Base-by-base conservation (phyloP, 2,113 vertebrate genomes). In the Hepsetus odoe region DNA sequence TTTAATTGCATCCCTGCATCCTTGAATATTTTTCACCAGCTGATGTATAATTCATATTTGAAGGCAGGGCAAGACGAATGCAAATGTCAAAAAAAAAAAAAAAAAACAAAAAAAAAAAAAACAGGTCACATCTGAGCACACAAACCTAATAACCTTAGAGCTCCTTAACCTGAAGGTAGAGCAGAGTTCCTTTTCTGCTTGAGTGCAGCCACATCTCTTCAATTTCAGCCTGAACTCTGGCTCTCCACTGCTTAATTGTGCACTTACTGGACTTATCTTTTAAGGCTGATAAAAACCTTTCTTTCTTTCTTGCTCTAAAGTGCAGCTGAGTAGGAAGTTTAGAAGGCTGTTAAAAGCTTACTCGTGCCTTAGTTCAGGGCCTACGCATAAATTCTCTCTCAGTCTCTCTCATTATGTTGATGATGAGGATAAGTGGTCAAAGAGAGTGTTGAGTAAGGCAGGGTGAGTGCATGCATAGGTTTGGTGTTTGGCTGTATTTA, bases 381-480 rank as follows among this genome's bases (percentile, higher is more conserved):
- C 38, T 22, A 24, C 35, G 9, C n/a, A 61, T 56, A 4, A 55
- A 24, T 3, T 5, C 22, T 38, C 44, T 32, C 1, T 40, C 5
- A 13, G 20, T 26, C 40, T 61, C 38, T 32, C n/a, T n/a, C n/a
- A n/a, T n/a, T n/a, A 64, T 59, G 20, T 40, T 30, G 95, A 95
- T 38, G 91, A 67, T 0, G 91, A 93, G 0, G 94, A 96, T 53
- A 91, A 91, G 30, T 87, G 85, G 24, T 92, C 97, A 88, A 97
- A 99, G 89, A 82, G 75, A 0, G 86, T 81, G 75, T 93, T 99
- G 65, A 92, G 94, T 35, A 84, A 72, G 2, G 87, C 85, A 0
- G 96, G 97, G 0, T 98, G 96, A 42, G 96, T n/a, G n/a, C n/a
- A n/a, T n/a, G n/a, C n/a, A n/a, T n/a, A 98, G 80, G 96, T 98